Percentiles rank a stretch among this genome's conserved stretches.
Conservation (phyloP, 2,888 invertebrate species). For the Ariolimax columbianus region DNA sequence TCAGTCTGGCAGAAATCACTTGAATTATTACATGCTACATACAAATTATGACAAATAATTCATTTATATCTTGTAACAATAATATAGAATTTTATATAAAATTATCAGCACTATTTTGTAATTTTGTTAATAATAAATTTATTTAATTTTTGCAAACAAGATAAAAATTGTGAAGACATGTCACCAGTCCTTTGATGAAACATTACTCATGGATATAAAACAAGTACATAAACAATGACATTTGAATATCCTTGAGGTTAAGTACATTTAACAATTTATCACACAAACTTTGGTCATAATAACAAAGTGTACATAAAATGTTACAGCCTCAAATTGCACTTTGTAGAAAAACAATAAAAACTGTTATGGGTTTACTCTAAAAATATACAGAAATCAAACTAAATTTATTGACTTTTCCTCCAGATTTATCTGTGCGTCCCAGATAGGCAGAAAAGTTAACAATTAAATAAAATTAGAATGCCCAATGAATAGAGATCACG, state of each 20-base stretch:
- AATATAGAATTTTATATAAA: too few relatives aligned
- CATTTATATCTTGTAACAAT: too few relatives aligned
- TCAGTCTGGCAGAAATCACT: too few relatives aligned
- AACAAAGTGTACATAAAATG: neutral
- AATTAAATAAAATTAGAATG: slow-evolving; percentile 3
- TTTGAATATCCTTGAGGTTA: neutral
- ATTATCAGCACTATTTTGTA: too few relatives aligned
- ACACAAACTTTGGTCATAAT: neutral
- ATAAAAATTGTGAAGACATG: too few relatives aligned
- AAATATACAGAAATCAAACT: neutral
- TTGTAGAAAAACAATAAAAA: neutral
- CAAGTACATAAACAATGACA: neutral
- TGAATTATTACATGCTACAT: too few relatives aligned
- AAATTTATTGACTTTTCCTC: neutral
- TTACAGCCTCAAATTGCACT: neutral
- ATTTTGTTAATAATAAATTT: too few relatives aligned
- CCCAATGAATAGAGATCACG: neutral
- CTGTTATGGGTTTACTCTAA: neutral
- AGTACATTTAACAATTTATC: neutral
- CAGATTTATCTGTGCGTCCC: neutral
- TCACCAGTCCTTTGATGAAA: too few relatives aligned
- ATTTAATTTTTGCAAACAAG: too few relatives aligned
- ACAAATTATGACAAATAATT: too few relatives aligned
- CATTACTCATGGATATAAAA: neutral
- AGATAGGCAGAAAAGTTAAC: neutral